Percentiles rank a stretch among this genome's conserved stretches.
Evolutionary conservation across 2,888 invertebrate genomes (phyloP).

Genomic region (Nemotelus nigrinus): DNA sequence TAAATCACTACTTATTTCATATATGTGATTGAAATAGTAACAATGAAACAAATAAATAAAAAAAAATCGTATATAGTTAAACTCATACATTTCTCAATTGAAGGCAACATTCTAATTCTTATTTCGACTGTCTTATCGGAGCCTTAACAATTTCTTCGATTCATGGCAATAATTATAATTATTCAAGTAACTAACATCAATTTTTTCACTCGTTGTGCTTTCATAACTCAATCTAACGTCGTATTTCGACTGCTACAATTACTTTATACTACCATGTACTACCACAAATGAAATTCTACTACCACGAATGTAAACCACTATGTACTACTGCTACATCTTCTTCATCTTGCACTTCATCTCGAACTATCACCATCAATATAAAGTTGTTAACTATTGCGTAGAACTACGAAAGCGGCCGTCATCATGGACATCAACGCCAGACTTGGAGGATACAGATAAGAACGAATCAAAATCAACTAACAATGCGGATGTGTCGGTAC

Average conservation of each 20-base stretch:
- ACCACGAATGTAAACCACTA: not conserved
- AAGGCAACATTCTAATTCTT: no score
- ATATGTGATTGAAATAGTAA: no score
- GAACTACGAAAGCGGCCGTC: conserved; percentile 65
- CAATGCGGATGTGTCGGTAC: conserved; percentile 71
- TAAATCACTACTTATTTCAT: no score
- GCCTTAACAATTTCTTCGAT: not conserved
- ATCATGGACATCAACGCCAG: conserved; percentile 86
- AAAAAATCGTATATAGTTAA: no score
- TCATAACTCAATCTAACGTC: conserved; percentile 32
- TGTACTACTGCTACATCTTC: conserved; percentile 15
- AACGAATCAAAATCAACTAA: conserved; percentile 68
- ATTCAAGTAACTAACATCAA: conserved; percentile 23
- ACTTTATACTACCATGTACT: conserved; percentile 20
- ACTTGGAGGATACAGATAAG: conserved; percentile 68
- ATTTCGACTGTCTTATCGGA: not conserved
- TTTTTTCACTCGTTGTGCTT: conserved; percentile 25
- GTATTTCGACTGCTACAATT: conserved; percentile 25
- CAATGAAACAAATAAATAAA: no score
- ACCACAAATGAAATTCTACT: conserved; percentile 22
- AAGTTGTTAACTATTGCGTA: conserved; percentile 66
- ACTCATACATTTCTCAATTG: no score
- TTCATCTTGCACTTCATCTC: not conserved
- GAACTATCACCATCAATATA: conserved; percentile 13
- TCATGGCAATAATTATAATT: conserved; percentile 2